Base-by-base conservation (phyloP, 2,113 vertebrate genomes). In the Embiotoca jacksoni region DNA sequence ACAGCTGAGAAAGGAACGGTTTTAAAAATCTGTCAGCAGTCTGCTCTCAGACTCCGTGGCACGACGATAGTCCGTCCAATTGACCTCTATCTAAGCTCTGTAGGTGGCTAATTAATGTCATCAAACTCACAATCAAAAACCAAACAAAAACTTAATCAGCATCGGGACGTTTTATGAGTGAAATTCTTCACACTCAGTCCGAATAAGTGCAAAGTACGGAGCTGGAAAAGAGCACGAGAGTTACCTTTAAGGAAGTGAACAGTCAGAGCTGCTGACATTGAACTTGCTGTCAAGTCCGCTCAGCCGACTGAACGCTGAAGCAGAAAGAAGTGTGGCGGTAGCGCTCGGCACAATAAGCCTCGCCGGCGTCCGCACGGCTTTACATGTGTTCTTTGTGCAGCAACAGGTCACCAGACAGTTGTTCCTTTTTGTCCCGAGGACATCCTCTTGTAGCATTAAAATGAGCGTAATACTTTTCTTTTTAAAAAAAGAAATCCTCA, bases 201-300 rank as follows among this genome's bases (percentile, higher is more conserved):
- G 50, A 56, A 11, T 15, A 1, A 7, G 7, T 16, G 3, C 31
- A 10, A 30, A 4, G 3, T 3, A 44, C 15, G 2, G 6, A 32
- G 15, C 2, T 35, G 30, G 2, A 15, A 53, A 53, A 44, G 1
- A 66, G 39, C 36, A 10, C 30, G 13, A 49, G 49, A 44, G 41
- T 7, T 3, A 4, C 49, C 23, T 33, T 65, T 14, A 14, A 9
- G 41, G 1, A 59, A 78, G 37, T 76, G 30, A 82, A 63, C 36
- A 80, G 61, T 44, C 33, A 46, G 62, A 55, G 32, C 44, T 59
- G 73, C 78, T 75, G 70, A 57, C 49, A 61, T 44, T 70, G 41
- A 76, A 47, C 72, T 74, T 14, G 50, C 14, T 35, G 53, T 52
- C 30, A 5, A 36, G 49, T 57, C 7, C 35, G 41, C 54, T 64